phyloP scores from a whole-genome alignment of 2,888 invertebrate genomes.

The Amphipyra berbera region DNA sequence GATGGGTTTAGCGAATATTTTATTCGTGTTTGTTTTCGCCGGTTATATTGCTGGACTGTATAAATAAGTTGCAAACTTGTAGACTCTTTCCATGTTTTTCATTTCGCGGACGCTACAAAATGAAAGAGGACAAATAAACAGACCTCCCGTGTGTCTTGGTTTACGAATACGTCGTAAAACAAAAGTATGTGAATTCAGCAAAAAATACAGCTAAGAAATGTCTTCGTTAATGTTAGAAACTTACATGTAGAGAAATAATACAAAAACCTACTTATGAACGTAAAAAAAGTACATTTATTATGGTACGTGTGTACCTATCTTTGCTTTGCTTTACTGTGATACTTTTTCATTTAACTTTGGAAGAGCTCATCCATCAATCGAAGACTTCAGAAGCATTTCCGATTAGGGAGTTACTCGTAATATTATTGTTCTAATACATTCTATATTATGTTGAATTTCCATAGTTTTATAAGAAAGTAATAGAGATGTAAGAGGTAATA shows the following conservation, averaged over 20 bases:
- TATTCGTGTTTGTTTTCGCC: conserved; percentile 42
- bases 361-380: conserved; percentile 38
- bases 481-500: too few relatives aligned
- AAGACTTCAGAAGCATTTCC: conserved; percentile 29
- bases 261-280: conserved; percentile 2
- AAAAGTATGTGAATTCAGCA: conserved; percentile 2
- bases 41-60: conserved; percentile 28
- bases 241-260: background rate
- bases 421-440: background rate
- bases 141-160: conserved; percentile 1
- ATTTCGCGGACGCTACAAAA: conserved; percentile 34
- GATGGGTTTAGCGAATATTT: conserved; percentile 49
- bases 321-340: background rate
- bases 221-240: background rate
- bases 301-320: background rate
- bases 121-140: conserved; percentile 23
- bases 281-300: conserved; percentile 12
- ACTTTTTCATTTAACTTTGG: conserved; percentile 39
- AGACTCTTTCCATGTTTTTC: conserved; percentile 38
- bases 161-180: conserved; percentile 24
- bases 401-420: conserved; percentile 13
- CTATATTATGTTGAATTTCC: too few relatives aligned
- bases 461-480: too few relatives aligned
- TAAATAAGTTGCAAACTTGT: conserved; percentile 29
- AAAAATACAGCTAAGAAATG: conserved; percentile 6